Evolutionary conservation across 2,888 invertebrate species (phyloP).

Genomic region (Tachina lurida): DNA sequence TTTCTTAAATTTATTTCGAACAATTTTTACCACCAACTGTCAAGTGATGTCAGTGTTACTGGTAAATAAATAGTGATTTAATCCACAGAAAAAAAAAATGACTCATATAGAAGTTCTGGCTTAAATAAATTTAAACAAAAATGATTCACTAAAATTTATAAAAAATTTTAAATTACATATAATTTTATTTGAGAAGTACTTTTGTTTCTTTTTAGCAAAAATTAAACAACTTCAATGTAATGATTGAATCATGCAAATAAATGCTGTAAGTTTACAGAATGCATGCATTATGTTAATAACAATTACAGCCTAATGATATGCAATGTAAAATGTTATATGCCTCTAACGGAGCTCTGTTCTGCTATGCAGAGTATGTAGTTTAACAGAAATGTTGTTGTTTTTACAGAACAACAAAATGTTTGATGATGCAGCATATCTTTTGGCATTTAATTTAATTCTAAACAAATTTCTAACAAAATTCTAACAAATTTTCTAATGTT

Average conservation of each 20-base stretch:
- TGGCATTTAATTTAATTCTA: not conserved
- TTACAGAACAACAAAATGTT: not conserved
- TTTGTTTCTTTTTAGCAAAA: not conserved
- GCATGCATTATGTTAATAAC: not conserved
- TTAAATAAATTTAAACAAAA: not conserved
- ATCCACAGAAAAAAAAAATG: constrained; percentile 1
- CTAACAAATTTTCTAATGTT: no score
- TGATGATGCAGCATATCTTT: not conserved
- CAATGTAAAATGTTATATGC: not conserved
- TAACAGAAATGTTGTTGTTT: not conserved
- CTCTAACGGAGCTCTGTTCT: no score
- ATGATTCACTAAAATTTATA: not conserved
- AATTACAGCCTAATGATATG: not conserved
- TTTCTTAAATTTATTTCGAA: not conserved
- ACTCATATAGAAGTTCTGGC: constrained; percentile 29
- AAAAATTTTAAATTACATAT: not conserved
- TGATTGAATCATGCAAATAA: no score
- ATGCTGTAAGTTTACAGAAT: no score
- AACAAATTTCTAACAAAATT: no score
- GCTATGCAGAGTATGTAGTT: no score
- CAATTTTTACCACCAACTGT: not conserved
- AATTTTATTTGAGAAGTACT: not conserved
- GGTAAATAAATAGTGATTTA: not conserved
- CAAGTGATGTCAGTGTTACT: not conserved
- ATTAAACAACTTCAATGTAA: no score